These are phyloP conservation scores for Fabriciana adippe DNA, from an alignment of 2,888 invertebrate species.

Conservation along the genomic window DNA sequence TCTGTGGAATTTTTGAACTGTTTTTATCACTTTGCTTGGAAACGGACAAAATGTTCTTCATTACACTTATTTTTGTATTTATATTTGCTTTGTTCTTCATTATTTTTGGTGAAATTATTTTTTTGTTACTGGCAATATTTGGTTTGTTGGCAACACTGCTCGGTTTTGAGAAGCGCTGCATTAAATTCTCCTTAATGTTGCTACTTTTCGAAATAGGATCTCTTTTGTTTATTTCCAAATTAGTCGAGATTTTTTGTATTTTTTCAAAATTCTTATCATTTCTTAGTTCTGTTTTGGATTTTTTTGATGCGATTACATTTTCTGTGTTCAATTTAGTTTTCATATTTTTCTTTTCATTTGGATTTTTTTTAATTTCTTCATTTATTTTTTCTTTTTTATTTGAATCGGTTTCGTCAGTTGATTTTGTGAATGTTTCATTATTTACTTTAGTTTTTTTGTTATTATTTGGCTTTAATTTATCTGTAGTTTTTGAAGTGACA, in stretches of 20 bases:
- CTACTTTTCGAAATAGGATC: not conserved
- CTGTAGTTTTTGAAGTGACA: not conserved
- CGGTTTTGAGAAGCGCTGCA: not conserved
- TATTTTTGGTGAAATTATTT: no score
- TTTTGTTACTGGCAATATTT: not conserved
- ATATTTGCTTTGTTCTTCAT: constrained; percentile 1
- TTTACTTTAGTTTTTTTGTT: not conserved
- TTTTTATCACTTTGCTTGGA: not conserved
- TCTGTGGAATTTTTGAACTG: constrained; percentile 5
- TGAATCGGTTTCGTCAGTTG: not conserved
- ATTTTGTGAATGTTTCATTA: no score
- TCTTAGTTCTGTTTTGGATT: no score
- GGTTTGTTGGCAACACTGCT: not conserved
- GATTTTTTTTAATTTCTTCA: not conserved
- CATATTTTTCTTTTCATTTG: not conserved
- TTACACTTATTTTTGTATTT: not conserved
- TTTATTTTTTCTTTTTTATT: not conserved
- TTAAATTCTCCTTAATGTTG: not conserved
- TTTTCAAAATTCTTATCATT: no score
- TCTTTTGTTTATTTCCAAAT: not conserved
- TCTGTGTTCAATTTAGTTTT: not conserved
- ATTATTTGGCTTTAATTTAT: not conserved
- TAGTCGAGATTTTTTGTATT: not conserved
- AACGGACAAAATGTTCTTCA: not conserved
- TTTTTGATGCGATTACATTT: constrained; percentile 1